Base-by-base conservation (phyloP, 2,888 invertebrate genomes). In the Diaprepes abbreviatus region DNA sequence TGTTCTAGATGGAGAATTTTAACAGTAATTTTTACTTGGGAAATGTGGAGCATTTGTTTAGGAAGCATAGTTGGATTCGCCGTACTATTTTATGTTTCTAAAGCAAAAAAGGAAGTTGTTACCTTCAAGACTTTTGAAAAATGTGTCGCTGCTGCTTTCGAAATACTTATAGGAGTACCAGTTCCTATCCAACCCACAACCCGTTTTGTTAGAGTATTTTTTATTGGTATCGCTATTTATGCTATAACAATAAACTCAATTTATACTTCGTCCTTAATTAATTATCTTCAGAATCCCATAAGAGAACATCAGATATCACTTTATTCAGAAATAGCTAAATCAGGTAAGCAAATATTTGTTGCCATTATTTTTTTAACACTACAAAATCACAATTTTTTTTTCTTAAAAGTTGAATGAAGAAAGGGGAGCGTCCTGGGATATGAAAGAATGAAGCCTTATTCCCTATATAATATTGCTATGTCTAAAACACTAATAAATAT, bases 1-100 rank as follows among this genome's bases (percentile, higher is more conserved):
- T 33, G 2, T 70, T 70, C 54, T 55, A 70, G 70, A 7, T 73
- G 73, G 70, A 40, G 73, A 16, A 43, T 68, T n/a, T 48, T 70
- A 24, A 62, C 65, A 36, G 66, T 54, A 7, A 70, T 73, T 33
- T 73, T 73, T 43, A 64, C 48, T 4, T 21, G 31, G 5, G 35
- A 68, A 57, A 73, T 73, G 58, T 73, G 73, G 73, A 62, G 31
- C 12, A 64, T 73, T 19, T 68, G 68, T 17, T n/a, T 73, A 12
- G 57, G 52, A 17, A 40, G 45, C 3, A 57, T 73, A 14, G 28
- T 69, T 17, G 50, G 57, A 12, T 73, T 70, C 33, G 71, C 63
- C 9, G 31, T 65, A 38, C 33, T 54, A 3, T 66, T 71, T 62
- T 62, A 58, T 35, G 2, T 68, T 12, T 62, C 65, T 1, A 60